Percentiles rank a stretch among this genome's conserved stretches.
These are phyloP conservation scores for Indri indri DNA, from an alignment of 2,113 vertebrate species.

Conservation along the genomic window DNA sequence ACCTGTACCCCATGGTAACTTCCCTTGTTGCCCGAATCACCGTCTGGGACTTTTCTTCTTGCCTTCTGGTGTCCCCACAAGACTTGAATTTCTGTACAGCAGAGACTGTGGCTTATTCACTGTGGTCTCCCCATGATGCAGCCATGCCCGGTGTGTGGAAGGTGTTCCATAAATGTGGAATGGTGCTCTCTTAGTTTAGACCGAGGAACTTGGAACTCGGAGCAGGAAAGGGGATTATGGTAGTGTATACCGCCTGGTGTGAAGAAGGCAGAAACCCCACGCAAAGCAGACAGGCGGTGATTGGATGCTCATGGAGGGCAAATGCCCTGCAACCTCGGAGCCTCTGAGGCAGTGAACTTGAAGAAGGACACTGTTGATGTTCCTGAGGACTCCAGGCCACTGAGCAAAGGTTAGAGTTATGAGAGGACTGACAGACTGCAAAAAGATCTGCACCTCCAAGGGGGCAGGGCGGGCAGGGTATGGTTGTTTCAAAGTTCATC, in stretches of 20 bases:
- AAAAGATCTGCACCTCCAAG: neutral
- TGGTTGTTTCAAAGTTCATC: neutral
- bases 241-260: rapidly evolving
- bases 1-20: rapidly evolving
- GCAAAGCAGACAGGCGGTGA: neutral
- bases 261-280: neutral
- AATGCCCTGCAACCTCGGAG: rapidly evolving
- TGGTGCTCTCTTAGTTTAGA: neutral
- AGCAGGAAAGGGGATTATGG: neutral
- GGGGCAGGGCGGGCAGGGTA: too few species aligned
- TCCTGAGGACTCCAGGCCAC: neutral
- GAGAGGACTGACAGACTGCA: too few species aligned
- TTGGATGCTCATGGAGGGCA: neutral
- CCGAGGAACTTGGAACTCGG: neutral
- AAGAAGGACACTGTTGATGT: neutral
- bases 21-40: rapidly evolving
- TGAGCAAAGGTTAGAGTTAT: neutral
- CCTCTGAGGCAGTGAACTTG: neutral
- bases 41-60: neutral
- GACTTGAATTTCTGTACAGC: neutral
- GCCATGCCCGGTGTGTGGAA: neutral
- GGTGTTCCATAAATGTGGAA: neutral
- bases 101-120: neutral
- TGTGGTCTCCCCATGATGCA: neutral
- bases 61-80: neutral